Evolutionary conservation across 37 sponge, comb jelly and placozoan genomes (phyloP).

Genomic region (Crambe crambe): DNA sequence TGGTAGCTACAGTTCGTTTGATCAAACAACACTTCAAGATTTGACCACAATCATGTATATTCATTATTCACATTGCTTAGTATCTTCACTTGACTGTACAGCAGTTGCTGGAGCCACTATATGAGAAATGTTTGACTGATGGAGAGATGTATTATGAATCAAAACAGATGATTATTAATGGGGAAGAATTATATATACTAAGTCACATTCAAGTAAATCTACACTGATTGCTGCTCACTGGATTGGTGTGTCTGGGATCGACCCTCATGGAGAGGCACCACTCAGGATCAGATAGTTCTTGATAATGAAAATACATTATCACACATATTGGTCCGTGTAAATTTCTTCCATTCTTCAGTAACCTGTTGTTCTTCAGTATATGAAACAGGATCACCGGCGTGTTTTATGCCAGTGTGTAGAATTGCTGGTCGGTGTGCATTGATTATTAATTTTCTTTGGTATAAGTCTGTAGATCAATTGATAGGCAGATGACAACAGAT

Average conservation of each 20-base stretch:
- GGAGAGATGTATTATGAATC: neutral
- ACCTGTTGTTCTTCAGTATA: too few species aligned
- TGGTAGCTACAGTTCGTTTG: neutral
- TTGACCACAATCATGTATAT: neutral
- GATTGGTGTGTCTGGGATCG: neutral
- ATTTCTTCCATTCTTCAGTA: too few species aligned
- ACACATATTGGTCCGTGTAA: too few species aligned
- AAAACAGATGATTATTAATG: neutral
- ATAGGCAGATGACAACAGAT: too few species aligned
- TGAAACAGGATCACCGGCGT: too few species aligned
- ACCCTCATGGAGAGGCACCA: neutral
- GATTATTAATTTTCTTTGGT: too few species aligned
- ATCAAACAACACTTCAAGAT: neutral
- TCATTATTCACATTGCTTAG: neutral
- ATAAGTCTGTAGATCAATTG: too few species aligned
- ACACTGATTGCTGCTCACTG: neutral
- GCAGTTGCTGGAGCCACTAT: neutral
- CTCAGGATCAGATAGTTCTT: neutral
- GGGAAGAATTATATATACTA: neutral
- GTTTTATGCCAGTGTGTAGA: too few species aligned
- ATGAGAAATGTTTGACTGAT: neutral
- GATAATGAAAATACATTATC: too few species aligned
- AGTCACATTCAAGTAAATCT: neutral
- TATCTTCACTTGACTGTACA: neutral
- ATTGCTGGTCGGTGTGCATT: too few species aligned